Base-by-base conservation (phyloP, 2,888 invertebrate genomes). In the Scaptomyza cyrtandrae region DNA sequence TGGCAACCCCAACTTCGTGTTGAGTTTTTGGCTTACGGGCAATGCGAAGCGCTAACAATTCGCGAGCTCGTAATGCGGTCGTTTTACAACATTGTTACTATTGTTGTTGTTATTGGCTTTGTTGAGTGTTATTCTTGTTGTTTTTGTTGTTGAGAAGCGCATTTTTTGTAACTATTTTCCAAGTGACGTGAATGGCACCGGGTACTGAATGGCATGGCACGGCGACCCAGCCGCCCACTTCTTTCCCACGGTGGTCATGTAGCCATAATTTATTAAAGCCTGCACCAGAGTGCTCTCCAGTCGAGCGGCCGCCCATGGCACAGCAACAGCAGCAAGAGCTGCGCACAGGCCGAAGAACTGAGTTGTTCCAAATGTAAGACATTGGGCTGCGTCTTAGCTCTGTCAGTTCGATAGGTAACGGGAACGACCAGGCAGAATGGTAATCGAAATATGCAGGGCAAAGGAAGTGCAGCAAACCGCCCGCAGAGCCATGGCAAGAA, bases 241-340 rank as follows among this genome's bases (percentile, higher is more conserved):
- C 59, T 29, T 13, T 19, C 35, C 52, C 19, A 33, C 57, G 53
- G 27, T 50, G 59, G 44, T 56, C 53, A 66, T 48, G 60, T 75
- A 69, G 75, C 74, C 73, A 87, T 89, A 87, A 89, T 89, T 89
- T 89, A 89, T 89, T 90, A 88, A 90, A 89, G 81, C 86, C 79
- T 89, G 80, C 75, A 81, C 75, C 73, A 73, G 85, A 88, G 88
- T 86, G 80, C 79, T 86, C 77, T 88, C 86, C 80, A 76, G 78
- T 70, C 71, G 80, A 75, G 71, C 86, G 71, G 56, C 76, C 64
- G 78, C 78, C 82, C 69, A 50, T 58, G 68, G 82, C 83, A 77
- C 66, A 75, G 53, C 61, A 65, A 49, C n/a, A 24, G 41, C 14
- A 29, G 41, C 6, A 37, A 46, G 13, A 31, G 57, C 31, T 19